A percentile compares a stretch with the other conserved stretches of the same genome.
These are phyloP conservation scores for Nomada lathburiana DNA, from an alignment of 2,888 invertebrate species.

Conservation along the genomic window DNA sequence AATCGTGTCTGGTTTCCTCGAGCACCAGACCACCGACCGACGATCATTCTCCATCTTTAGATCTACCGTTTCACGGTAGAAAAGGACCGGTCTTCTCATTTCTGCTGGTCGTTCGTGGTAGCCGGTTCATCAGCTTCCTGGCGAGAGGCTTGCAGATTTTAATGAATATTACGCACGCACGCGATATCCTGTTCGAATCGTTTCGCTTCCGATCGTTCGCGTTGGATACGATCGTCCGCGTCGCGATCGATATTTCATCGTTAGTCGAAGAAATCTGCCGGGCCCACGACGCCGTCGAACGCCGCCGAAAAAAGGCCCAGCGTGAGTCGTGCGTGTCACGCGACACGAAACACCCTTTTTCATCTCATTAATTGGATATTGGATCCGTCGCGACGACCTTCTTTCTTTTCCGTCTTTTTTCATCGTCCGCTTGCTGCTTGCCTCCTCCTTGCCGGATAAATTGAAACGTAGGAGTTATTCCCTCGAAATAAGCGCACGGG, in stretches of 20 bases:
- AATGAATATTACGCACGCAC: constrained; percentile 80
- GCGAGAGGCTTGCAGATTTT: constrained; percentile 71
- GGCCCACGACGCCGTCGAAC: constrained; percentile 18
- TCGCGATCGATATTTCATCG: constrained; percentile 60
- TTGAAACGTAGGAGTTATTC: not conserved
- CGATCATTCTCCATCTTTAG: constrained; percentile 16
- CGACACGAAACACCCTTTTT: not conserved
- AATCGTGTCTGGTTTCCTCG: not conserved
- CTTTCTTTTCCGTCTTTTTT: not conserved
- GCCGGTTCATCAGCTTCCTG: constrained; percentile 71
- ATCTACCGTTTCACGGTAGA: constrained; percentile 4
- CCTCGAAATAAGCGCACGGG: not conserved
- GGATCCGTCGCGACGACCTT: not conserved
- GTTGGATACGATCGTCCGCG: constrained; percentile 20
- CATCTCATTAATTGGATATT: constrained; percentile 20
- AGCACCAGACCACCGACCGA: not conserved
- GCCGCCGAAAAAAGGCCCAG: constrained; percentile 3
- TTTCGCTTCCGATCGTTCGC: constrained; percentile 59
- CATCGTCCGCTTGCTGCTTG: too few relatives aligned
- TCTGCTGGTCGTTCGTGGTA: constrained; percentile 53
- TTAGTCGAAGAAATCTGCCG: constrained; percentile 50
- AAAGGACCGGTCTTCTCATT: constrained; percentile 43
- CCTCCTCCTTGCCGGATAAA: too few relatives aligned
- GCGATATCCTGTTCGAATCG: constrained; percentile 66
- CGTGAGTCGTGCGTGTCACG: constrained; percentile 19